Base-by-base conservation (phyloP, 1,140 invertebrate species). In the Lucilia cuprina region DNA sequence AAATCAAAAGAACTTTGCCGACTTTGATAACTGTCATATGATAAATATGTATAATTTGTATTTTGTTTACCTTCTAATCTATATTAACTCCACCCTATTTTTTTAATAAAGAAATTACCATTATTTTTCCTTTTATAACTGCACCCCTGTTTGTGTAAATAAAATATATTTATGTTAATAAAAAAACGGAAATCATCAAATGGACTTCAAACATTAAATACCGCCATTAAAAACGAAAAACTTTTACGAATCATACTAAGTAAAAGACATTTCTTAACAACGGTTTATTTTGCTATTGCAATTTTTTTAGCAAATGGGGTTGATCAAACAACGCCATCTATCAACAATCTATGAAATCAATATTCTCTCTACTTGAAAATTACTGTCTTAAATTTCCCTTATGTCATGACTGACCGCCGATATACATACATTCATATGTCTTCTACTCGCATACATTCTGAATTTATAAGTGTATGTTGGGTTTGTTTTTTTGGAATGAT, bases 321-420 rank as follows among this genome's bases (percentile, higher is more conserved):
- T 50, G n/a, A 80, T 13, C 77, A 21, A 19, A 80, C 77, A 80
- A 80, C 77, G 77, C 77, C 77, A 80, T 80, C 77, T 80, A 80
- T 80, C 77, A 80, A 49, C 21, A 19, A 80, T 80, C 77, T 80
- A 80, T 80, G 41, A 80, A 80, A 80, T 80, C 77, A 80, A 70
- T 25, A 70, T 70, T 70, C 65, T 70, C 65, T 21, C n/a, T 60
- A 70, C 65, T 70, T 70, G 7, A 12, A 70, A 70, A 21, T 70
- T 21, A 70, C 21, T 19, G 65, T 70, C 65, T 70, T 70, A 21
- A 70, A 70, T 70, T 70, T 70, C 65, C 65, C 65, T 70, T 70
- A 21, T 70, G 65, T 70, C 65, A 70, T 21, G 65, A 5, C 65
- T 70, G 65, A 70, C 65, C 65, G 65, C 65, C 65, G 19, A n/a